Base-by-base conservation (phyloP, 2,888 invertebrate genomes). In the Trichogramma evanescens region DNA sequence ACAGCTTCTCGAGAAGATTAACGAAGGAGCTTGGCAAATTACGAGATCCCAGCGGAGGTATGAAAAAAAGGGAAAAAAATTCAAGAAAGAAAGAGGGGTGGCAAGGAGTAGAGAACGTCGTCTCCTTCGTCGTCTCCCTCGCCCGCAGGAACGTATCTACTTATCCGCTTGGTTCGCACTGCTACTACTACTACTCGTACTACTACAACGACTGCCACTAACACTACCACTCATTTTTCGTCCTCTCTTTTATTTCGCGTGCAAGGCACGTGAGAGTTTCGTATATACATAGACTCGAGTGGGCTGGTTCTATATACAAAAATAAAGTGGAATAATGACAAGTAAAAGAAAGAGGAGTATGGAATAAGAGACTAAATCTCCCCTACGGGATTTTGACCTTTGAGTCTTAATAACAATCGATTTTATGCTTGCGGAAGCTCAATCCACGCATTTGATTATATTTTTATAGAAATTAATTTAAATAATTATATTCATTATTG, bases 11-110 rank as follows among this genome's bases (percentile, higher is more conserved):
- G 58, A 58, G 64, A 59, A 64, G 64, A 59, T 62, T 64, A 64
- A 64, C 64, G 58, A 64, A 64, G 64, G 62, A 64, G 64, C 64
- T 64, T 64, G 64, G 64, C 64, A 64, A 64, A 62, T 64, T 64
- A 64, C 62, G 63, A 60, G 59, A 63, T 63, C 58, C 55, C 61
- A 40, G 26, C 26, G 26, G 26, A 9, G 39, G 40, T 53, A 41
- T 48, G 51, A 50, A 50, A 58, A 53, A 54, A 62, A 55, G 46
- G 26, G n/a, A 41, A 39, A 49, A 52, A 41, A 13, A 8, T 4
- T 13, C 13, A 38, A 59, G 38, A 49, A 40, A 41, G 49, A n/a
- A 9, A 53, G 50, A 44, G 39, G 5, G 42, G 38, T 26, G 26
- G 50, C 40, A 55, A 54, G 13, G 54, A 50, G 40, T n/a, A 51